These are phyloP conservation scores for Notothenia coriiceps DNA, from an alignment of 2,113 vertebrate genomes.

Conservation along the genomic window DNA sequence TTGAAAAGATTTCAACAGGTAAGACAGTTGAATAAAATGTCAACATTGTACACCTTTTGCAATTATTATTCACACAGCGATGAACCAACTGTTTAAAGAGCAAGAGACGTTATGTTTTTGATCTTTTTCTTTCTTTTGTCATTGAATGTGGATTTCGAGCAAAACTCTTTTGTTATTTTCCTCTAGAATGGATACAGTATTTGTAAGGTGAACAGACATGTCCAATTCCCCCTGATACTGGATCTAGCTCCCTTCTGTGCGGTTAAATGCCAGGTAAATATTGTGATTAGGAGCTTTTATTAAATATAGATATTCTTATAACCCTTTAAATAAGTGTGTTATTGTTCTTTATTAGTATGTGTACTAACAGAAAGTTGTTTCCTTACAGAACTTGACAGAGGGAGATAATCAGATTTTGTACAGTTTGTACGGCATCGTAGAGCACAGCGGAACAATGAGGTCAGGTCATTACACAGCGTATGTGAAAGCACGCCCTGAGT, in stretches of 20 bases:
- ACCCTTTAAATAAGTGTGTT: neutral
- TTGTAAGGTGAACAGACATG: slow-evolving; percentile 93
- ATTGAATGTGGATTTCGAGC: neutral
- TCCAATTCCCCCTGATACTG: slow-evolving; percentile 92
- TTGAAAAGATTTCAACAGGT: slow-evolving; percentile 98
- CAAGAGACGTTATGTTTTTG: neutral
- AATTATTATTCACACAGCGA: neutral
- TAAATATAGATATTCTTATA: neutral
- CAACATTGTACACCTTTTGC: neutral
- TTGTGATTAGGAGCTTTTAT: neutral
- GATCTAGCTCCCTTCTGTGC: slow-evolving; percentile 96
- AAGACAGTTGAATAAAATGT: slow-evolving; percentile 5
- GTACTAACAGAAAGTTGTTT: slow-evolving; percentile 30
- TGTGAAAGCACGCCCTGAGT: slow-evolving; percentile 86
- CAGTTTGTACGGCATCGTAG: slow-evolving; percentile 94
- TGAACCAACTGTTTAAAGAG: slow-evolving; percentile 12
- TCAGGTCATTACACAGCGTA: slow-evolving; percentile 98
- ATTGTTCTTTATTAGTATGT: neutral
- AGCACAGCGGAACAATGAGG: slow-evolving; percentile 97
- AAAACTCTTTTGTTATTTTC: slow-evolving; percentile 27
- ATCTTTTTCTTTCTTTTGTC: slow-evolving; percentile 9
- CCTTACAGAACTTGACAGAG: slow-evolving; percentile 85
- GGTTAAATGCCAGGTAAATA: slow-evolving; percentile 91
- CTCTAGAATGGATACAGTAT: slow-evolving; percentile 91
- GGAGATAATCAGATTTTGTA: slow-evolving; percentile 87